Evolutionary conservation across 2,113 vertebrate genomes (phyloP).

Genomic region (Leptocoma aspasia): DNA sequence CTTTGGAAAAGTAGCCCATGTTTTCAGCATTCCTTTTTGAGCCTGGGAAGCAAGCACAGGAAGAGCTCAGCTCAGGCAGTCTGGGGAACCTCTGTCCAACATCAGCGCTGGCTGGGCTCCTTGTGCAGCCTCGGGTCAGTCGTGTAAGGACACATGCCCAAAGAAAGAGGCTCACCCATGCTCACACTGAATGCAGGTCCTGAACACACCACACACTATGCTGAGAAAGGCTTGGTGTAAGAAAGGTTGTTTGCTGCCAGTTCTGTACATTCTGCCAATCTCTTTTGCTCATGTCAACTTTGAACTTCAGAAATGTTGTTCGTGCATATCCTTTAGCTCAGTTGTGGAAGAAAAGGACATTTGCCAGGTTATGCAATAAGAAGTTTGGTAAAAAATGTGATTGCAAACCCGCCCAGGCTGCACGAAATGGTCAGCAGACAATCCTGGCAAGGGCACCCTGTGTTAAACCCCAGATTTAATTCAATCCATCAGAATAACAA

Average conservation of each 20-base stretch:
- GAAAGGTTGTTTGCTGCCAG: fast-evolving
- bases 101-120: not conserved
- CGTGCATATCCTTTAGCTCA: not conserved
- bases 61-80: not conserved
- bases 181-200: not conserved
- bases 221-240: not conserved
- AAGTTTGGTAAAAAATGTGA: not conserved
- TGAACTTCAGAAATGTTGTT: not conserved
- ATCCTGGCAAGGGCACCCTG: not conserved
- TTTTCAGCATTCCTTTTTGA: not conserved
- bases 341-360: not conserved
- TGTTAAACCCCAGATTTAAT: not conserved
- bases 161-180: fast-evolving
- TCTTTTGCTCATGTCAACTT: not conserved
- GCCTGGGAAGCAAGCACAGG: not conserved
- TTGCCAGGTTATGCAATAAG: not conserved
- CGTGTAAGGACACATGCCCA: not conserved
- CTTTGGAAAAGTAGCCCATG: not conserved
- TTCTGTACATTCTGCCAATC: fast-evolving
- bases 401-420: not conserved
- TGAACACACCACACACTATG: not conserved
- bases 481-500: not conserved
- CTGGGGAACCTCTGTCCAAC: not conserved
- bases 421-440: not conserved
- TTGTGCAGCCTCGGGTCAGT: fast-evolving